phyloP scores from a whole-genome alignment of 2,888 invertebrate species.

The Eupeodes luniger region DNA sequence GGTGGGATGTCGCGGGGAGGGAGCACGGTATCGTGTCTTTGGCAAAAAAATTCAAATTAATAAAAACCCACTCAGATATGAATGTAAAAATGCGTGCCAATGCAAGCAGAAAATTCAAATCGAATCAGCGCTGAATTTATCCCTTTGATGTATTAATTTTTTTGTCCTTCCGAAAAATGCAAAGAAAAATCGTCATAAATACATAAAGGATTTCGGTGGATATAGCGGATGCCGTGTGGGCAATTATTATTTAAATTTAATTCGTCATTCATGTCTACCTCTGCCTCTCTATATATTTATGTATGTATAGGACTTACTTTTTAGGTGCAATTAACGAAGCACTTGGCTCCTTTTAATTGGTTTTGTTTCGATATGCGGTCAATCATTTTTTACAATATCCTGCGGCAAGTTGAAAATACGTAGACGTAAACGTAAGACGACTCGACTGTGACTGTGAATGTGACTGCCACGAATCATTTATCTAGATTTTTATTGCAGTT shows the following conservation, averaged over 20 bases:
- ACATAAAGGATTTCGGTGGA: slow-evolving; percentile 42
- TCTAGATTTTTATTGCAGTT: slow-evolving; percentile 59
- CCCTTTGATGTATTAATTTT: slow-evolving; percentile 75
- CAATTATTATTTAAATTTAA: slow-evolving; percentile 72
- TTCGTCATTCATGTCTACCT: slow-evolving; percentile 47
- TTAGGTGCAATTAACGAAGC: slow-evolving; percentile 45
- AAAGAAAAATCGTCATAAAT: slow-evolving; percentile 38
- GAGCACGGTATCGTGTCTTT: slow-evolving; percentile 39
- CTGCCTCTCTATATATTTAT: neutral
- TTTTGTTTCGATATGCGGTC: slow-evolving; percentile 12
- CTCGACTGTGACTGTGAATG: too few relatives aligned
- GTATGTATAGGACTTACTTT: slow-evolving; percentile 5
- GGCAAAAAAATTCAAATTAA: slow-evolving; percentile 66
- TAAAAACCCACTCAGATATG: slow-evolving; percentile 73
- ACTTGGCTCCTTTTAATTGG: slow-evolving; percentile 29
- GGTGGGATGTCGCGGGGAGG: too few relatives aligned
- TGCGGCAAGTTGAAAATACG: slow-evolving; percentile 17
- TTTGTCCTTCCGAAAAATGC: slow-evolving; percentile 47
- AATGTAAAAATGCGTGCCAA: slow-evolving; percentile 76
- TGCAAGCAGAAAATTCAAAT: slow-evolving; percentile 77
- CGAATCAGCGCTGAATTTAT: slow-evolving; percentile 75
- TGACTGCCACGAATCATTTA: slow-evolving; percentile 16
- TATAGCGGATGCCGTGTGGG: slow-evolving; percentile 34
- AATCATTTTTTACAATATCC: slow-evolving; percentile 44
- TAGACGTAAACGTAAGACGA: neutral